Evolutionary conservation across 2,113 vertebrate species (phyloP).

Genomic region (Maccullochella peelii): DNA sequence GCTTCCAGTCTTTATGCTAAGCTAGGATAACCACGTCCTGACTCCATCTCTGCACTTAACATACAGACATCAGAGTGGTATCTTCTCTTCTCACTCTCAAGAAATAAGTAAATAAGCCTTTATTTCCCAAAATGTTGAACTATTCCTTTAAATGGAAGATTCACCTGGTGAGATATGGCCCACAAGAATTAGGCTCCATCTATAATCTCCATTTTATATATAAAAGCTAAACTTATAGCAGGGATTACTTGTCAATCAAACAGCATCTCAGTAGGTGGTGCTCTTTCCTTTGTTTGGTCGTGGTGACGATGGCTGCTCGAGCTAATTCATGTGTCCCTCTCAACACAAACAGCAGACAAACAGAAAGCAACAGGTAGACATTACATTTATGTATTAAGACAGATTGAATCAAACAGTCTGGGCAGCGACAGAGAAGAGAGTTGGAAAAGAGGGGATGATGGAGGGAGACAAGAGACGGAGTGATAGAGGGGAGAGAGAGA

Average conservation of each 20-base stretch:
- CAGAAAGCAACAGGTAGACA: slow-evolving; percentile 11
- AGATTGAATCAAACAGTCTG: neutral
- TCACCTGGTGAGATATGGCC: too few species aligned
- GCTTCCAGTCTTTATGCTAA: too few species aligned
- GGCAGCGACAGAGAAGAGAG: neutral
- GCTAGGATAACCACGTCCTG: neutral
- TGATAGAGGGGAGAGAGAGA: neutral
- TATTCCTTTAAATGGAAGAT: neutral
- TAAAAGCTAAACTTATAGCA: neutral
- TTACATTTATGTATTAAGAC: neutral
- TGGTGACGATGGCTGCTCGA: neutral
- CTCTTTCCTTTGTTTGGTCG: slow-evolving; percentile 29
- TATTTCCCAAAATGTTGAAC: neutral
- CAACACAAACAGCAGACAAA: neutral
- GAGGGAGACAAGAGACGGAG: neutral
- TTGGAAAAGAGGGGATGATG: neutral
- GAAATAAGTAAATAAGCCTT: neutral
- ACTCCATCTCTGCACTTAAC: neutral
- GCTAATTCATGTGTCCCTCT: neutral
- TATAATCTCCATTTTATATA: neutral
- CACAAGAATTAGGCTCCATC: neutral
- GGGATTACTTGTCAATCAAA: neutral
- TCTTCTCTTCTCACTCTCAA: neutral
- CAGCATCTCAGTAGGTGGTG: slow-evolving; percentile 50
- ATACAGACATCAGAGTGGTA: too few species aligned